Evolutionary conservation across 1,140 invertebrate genomes (phyloP), one percentile per base, ranked within the genome.

Genomic region (Drosophila baimaii): DNA sequence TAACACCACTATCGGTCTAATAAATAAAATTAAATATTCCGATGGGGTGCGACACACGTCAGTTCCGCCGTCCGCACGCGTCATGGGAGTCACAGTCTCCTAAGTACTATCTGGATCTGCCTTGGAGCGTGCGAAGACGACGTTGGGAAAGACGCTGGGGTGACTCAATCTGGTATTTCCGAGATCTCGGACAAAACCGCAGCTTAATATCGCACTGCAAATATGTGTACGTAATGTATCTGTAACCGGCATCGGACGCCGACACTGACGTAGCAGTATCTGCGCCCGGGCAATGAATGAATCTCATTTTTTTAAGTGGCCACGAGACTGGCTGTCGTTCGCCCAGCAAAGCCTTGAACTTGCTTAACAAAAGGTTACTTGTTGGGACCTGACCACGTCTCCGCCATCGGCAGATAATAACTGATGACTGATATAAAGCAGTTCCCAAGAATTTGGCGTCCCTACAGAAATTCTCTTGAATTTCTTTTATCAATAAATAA

Each of bases 141-240:
- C 37, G 58, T 25, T 73, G 84, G 83, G 77, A 89, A 83, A 80
- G 71, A 73, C 33, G 47, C 7, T 5, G n/a, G 51, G 46, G 25
- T 89, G 79, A 89, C 64, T 88, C 64, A 65, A 15, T 54, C 19
- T 52, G 82, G 83, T 64, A 73, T 74, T 74, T 64, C 68, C 83
- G 73, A 56, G 25, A 41, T 46, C 41, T 43, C 47, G 66, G 64
- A 33, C 13, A 55, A 59, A 72, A 72, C 79, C 83, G 55, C 79
- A 72, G 13, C 56, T 43, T 52, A 9, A 44, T 46, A 27, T 64
- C 37, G 52, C 66, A 55, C 49, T 31, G 41, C 39, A 43, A 52
- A 47, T 73, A 55, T 17, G 25, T 15, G 59, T 19, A 19, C 59
- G 19, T 31, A 51, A 51, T 52, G 49, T 10, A 52, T 21, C 31